phyloP scores from a whole-genome alignment of 2,113 vertebrate genomes.

The Centropus unirufus region DNA sequence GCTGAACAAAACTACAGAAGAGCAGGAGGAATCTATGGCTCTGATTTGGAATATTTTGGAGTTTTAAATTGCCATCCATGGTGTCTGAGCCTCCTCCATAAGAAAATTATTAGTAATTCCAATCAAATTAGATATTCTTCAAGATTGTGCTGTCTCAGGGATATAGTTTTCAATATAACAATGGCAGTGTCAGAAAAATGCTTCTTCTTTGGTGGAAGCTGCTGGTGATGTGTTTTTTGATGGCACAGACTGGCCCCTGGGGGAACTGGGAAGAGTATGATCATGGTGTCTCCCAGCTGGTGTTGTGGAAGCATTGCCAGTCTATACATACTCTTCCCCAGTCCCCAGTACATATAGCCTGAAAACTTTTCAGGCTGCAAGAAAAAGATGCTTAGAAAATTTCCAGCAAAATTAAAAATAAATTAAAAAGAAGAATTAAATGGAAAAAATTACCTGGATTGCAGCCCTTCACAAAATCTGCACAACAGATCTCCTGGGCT shows the following conservation, averaged over 20 bases:
- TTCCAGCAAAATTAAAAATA: background rate
- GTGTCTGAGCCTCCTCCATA: background rate
- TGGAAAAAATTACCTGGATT: background rate
- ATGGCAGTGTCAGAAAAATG: background rate
- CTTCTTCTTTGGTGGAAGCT: background rate
- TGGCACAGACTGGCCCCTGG: background rate
- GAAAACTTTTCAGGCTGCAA: background rate
- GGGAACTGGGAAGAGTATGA: background rate
- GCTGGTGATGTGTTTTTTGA: background rate
- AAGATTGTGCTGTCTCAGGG: background rate
- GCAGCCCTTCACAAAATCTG: background rate
- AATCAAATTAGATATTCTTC: background rate
- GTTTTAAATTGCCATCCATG: background rate
- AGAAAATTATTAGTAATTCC: background rate
- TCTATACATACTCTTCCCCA: background rate
- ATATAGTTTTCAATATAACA: background rate
- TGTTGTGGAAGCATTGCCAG: background rate
- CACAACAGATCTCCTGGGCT: background rate
- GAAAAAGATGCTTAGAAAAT: background rate
- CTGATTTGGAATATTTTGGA: rapidly evolving
- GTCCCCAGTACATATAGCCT: rapidly evolving
- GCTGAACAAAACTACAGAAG: background rate
- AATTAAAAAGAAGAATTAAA: background rate
- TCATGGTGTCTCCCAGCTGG: background rate
- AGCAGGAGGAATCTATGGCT: background rate